phyloP scores from a whole-genome alignment of 2,888 invertebrate species.

The Eupithecia subumbrata region DNA sequence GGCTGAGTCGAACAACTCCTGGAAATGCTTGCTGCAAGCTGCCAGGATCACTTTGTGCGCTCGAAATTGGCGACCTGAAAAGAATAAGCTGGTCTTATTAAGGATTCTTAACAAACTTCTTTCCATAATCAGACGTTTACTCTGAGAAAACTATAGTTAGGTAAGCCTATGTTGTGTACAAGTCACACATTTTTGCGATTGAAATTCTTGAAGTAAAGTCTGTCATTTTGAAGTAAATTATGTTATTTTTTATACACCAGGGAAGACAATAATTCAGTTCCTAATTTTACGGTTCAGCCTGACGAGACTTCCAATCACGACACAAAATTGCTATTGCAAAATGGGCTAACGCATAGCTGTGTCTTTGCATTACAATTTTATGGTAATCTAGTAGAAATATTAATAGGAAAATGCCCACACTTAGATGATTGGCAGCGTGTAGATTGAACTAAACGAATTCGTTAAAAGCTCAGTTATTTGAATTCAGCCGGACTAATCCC shows the following conservation, averaged over 20 bases:
- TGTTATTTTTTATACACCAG: too few relatives aligned
- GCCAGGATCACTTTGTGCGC: conserved; percentile 96
- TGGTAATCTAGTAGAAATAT: not conserved
- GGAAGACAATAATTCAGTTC: too few relatives aligned
- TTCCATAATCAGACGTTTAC: not conserved
- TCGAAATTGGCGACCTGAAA: conserved; percentile 93
- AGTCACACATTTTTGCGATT: not conserved
- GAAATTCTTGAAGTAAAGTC: not conserved
- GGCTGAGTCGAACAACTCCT: conserved; percentile 94
- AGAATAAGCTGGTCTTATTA: conserved; percentile 26
- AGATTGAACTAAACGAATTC: not conserved
- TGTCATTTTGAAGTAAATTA: too few relatives aligned
- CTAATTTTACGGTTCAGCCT: too few relatives aligned
- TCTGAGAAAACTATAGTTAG: not conserved
- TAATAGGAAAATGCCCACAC: too few relatives aligned
- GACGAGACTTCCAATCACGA: too few relatives aligned
- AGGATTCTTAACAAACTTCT: not conserved
- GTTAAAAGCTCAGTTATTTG: conserved; percentile 20
- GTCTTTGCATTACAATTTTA: too few relatives aligned
- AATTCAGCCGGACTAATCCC: conserved; percentile 44
- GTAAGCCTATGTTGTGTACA: not conserved
- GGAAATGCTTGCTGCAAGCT: conserved; percentile 96
- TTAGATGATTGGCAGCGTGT: not conserved
- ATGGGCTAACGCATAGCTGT: not conserved
- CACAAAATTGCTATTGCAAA: not conserved